Evolutionary conservation across 2,113 vertebrate species (phyloP).

Genomic region (Tonatia bakeri): DNA sequence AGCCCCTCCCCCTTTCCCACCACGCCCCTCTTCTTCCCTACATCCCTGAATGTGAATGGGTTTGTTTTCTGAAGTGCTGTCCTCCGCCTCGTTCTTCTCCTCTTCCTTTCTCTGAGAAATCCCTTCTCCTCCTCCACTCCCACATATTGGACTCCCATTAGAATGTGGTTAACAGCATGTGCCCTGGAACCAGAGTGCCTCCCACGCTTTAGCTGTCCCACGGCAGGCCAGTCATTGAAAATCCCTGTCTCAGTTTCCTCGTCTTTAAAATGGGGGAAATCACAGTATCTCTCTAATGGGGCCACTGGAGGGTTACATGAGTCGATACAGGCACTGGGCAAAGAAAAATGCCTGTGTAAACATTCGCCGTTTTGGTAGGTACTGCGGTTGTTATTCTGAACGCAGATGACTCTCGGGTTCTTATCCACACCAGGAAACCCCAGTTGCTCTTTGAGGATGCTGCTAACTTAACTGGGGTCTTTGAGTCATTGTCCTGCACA

Average conservation of each 20-base stretch:
- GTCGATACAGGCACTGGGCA: rapidly evolving
- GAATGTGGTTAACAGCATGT: rapidly evolving
- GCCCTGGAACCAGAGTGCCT: rapidly evolving
- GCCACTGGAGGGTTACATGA: background rate
- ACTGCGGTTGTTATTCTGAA: background rate
- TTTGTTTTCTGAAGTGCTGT: background rate
- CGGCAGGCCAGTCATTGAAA: background rate
- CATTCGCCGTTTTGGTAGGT: background rate
- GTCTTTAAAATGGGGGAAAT: background rate
- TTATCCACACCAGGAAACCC: background rate
- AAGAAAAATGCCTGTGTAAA: background rate
- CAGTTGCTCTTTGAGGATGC: too few species aligned
- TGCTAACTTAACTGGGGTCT: too few species aligned
- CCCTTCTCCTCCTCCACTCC: background rate
- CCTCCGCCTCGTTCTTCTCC: background rate
- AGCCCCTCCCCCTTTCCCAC: background rate
- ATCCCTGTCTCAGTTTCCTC: background rate
- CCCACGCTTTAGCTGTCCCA: too few species aligned
- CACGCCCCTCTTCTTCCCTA: too few species aligned
- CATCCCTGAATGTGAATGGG: rapidly evolving
- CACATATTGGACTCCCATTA: rapidly evolving
- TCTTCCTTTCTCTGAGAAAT: background rate
- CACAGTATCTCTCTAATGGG: rapidly evolving
- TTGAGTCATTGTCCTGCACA: too few species aligned
- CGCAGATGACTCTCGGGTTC: background rate